Evolutionary conservation across 1,140 invertebrate genomes (phyloP), one percentile per base, ranked within the genome.

Genomic region (Dendrolimus punctatus): DNA sequence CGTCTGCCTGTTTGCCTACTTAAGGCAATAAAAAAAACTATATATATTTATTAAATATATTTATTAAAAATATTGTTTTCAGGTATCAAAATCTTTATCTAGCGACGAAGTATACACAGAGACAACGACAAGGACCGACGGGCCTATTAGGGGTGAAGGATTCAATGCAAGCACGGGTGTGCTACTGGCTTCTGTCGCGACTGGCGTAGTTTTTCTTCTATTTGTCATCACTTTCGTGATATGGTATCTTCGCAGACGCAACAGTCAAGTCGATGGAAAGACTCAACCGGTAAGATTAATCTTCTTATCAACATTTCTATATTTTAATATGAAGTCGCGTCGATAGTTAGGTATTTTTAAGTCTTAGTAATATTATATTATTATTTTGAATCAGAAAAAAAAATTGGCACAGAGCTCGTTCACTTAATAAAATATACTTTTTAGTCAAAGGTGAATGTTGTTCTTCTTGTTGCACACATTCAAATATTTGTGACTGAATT

Each of bases 261-360:
- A 76, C 5, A 73, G 75, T 46, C 64, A 66, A 6, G 71, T 80
- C 4, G 74, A 80, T 49, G 72, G 76, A 51, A 86, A 85, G 74
- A 64, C 77, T 4, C 73, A 81, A 63, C 83, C 79, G 67, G 83
- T 86, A 80, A 71, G 68, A 8, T 10, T 49, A 8, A 9, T 49
- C 40, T 49, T 40, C 38, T 4, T 8, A 9, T 40, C 40, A 49
- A 9, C 2, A 46, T 36, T 6, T 6, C 38, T 23, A 23, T 8
- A 36, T 46, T 36, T 36, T 3, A 36, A 37, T 46, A 37, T 4
- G 8, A 8, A 36, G 38, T 46, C 6, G 2, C 23, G 23, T 8
- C 10, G 4, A 45, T 23, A 2, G 23, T 23, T 23, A 23, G 23
- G 23, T 23, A 23, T 23, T 2, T 23, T 23, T 23, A 23, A 23